phyloP scores from a whole-genome alignment of 2,888 invertebrate genomes.

The Laspeyria flexula region DNA sequence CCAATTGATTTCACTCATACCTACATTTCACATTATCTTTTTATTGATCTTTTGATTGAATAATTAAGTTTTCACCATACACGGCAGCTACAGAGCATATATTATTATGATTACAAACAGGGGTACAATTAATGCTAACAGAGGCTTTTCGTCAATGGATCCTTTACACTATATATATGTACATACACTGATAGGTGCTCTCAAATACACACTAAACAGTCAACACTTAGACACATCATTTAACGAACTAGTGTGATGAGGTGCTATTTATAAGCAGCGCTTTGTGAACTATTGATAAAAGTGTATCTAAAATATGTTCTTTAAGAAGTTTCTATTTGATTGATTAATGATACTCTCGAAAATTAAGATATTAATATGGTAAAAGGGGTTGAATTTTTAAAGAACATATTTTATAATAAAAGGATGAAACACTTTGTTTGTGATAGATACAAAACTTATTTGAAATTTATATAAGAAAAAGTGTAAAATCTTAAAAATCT shows the following conservation, averaged over 20 bases:
- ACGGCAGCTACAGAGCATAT: too few relatives aligned
- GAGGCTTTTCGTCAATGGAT: conserved; percentile 36
- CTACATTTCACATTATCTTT: too few relatives aligned
- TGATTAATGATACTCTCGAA: neutral
- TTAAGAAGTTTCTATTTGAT: conserved; percentile 16
- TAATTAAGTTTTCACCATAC: too few relatives aligned
- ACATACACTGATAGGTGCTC: conserved; percentile 43
- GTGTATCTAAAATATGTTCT: conserved; percentile 44
- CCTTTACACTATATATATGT: conserved; percentile 36
- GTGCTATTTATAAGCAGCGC: conserved; percentile 49
- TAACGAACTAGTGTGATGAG: conserved; percentile 34
- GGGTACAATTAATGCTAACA: neutral
- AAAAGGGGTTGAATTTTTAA: too few relatives aligned
- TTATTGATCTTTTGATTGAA: too few relatives aligned
- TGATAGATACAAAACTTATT: too few relatives aligned
- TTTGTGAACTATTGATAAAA: conserved; percentile 39
- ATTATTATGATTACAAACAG: too few relatives aligned
- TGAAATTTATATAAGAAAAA: too few relatives aligned
- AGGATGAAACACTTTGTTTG: conserved; percentile 27
- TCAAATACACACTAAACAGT: conserved; percentile 40
- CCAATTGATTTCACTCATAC: too few relatives aligned
- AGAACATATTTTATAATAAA: conserved; percentile 37
- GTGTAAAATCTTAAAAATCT: neutral
- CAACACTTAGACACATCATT: conserved; percentile 30
- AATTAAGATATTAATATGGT: too few relatives aligned